Conservation (phyloP, 2,888 invertebrate species). For the Acronicta psi region DNA sequence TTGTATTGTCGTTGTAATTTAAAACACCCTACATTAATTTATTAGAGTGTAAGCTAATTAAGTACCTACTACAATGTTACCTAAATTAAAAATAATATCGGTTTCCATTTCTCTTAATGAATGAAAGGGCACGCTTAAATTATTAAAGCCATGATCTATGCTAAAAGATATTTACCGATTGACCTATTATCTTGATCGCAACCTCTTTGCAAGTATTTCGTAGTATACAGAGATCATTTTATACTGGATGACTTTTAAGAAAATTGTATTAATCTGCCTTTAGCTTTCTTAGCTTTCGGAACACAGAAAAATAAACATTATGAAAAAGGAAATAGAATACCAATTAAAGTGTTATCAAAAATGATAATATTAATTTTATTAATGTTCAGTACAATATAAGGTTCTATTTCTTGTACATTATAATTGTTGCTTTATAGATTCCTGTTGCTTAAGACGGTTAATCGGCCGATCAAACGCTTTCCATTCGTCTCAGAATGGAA, state of each 20-base stretch:
- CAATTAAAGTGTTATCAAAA: constrained; percentile 4
- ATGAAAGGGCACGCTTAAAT: constrained; percentile 33
- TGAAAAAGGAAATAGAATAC: not conserved
- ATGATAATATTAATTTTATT: constrained; percentile 8
- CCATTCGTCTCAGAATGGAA: constrained; percentile 59
- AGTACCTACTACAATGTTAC: not conserved
- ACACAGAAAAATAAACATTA: constrained; percentile 18
- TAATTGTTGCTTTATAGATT: constrained; percentile 33
- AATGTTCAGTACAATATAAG: constrained; percentile 19
- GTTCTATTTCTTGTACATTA: constrained; percentile 22
- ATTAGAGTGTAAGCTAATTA: not conserved
- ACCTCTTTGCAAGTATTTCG: constrained; percentile 11
- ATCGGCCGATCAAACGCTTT: constrained; percentile 64
- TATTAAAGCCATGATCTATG: constrained; percentile 31
- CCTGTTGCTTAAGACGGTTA: constrained; percentile 42
- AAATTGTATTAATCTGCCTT: constrained; percentile 25
- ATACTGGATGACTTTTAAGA: constrained; percentile 33
- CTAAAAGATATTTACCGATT: constrained; percentile 28
- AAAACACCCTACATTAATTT: constrained; percentile 37
- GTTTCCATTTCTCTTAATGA: constrained; percentile 20
- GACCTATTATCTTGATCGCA: constrained; percentile 33
- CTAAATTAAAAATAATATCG: constrained; percentile 5
- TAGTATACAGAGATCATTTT: constrained; percentile 19
- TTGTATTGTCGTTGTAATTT: too few species aligned
- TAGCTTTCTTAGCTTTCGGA: not conserved